Evolutionary conservation across 2,888 invertebrate species (phyloP).

Genomic region (Isotomurus palustris): DNA sequence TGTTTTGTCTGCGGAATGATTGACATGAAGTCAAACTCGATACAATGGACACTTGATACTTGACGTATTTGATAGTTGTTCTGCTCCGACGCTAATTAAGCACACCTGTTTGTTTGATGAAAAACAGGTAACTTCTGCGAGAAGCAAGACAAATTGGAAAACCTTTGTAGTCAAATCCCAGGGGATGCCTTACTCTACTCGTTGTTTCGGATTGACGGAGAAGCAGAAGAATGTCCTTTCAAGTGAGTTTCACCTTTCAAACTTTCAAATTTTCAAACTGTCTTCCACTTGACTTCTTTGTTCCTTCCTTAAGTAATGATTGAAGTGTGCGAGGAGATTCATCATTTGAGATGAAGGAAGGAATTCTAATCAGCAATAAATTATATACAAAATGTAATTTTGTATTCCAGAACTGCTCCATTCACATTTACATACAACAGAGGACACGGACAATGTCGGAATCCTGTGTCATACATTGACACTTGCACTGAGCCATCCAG

Average conservation of each 20-base stretch:
- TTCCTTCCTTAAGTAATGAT: not conserved
- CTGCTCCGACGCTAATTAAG: no score
- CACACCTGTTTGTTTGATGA: conserved; percentile 7
- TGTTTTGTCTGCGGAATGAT: no score
- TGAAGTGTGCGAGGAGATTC: not conserved
- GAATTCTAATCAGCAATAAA: not conserved
- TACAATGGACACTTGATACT: no score
- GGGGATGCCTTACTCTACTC: conserved; percentile 70
- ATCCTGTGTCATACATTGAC: conserved; percentile 72
- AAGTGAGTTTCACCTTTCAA: conserved; percentile 28
- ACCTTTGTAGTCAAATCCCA: conserved; percentile 64
- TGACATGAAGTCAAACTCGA: no score
- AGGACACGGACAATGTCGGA: conserved; percentile 63
- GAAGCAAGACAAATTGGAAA: conserved; percentile 56
- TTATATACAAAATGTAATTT: not conserved
- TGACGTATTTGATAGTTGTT: no score
- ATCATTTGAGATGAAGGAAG: not conserved
- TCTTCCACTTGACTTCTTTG: not conserved
- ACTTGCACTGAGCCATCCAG: conserved; percentile 78
- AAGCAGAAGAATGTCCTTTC: conserved; percentile 73
- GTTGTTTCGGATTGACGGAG: conserved; percentile 68
- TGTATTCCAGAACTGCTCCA: conserved; percentile 58
- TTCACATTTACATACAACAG: conserved; percentile 75
- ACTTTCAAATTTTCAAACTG: not conserved
- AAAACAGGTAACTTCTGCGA: conserved; percentile 54